Conservation (phyloP, 2,113 vertebrate genomes). For the Morone saxatilis region DNA sequence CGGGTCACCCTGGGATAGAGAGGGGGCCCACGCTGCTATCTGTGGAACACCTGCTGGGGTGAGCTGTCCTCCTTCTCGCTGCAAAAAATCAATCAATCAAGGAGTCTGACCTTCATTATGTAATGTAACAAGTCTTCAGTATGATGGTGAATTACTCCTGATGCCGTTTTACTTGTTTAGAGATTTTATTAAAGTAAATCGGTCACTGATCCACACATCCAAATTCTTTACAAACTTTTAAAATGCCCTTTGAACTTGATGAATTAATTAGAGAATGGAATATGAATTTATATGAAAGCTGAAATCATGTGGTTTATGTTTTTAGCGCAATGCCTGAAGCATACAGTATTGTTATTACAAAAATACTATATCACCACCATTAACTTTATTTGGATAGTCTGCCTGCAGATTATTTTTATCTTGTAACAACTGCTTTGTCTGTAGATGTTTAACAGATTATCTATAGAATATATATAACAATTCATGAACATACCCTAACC, state of each 20-base stretch:
- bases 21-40: constrained; percentile 77
- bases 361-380: too few species aligned
- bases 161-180: neutral
- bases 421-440: too few species aligned
- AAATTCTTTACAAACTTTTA: neutral
- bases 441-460: too few species aligned
- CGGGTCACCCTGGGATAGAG: constrained; percentile 63
- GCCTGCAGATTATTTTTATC: too few species aligned
- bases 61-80: constrained; percentile 39
- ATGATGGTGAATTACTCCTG: neutral
- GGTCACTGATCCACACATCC: neutral
- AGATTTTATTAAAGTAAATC: neutral
- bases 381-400: too few species aligned
- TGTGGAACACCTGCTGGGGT: constrained; percentile 85
- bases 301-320: too few species aligned
- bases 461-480: too few species aligned
- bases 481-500: too few species aligned
- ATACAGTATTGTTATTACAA: too few species aligned
- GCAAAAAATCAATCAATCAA: neutral
- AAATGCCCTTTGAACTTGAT: neutral
- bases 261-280: too few species aligned
- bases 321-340: too few species aligned
- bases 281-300: too few species aligned
- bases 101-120: neutral
- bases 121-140: neutral